phyloP scores from a whole-genome alignment of 2,797 vertebrate genomes.

The Antennarius maculatus region DNA sequence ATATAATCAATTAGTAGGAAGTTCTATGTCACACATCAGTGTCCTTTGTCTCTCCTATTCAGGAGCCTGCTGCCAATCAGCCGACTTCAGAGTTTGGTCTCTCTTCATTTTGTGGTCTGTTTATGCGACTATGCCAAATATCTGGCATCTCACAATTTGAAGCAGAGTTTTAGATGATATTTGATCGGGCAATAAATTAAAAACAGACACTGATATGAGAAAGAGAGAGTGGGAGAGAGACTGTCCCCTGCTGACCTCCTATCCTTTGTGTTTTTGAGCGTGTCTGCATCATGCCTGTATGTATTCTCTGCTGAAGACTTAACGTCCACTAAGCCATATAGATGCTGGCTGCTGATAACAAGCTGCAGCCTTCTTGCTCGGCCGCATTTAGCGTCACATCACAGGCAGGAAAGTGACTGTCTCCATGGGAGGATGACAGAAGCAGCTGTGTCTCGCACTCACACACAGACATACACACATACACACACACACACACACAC shows the following conservation, averaged over 20 bases:
- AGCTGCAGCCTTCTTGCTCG: neutral
- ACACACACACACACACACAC: slow-evolving; percentile 10
- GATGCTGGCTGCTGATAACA: slow-evolving; percentile 16
- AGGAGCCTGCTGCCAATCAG: slow-evolving; percentile 7
- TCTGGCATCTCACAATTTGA: slow-evolving; percentile 23
- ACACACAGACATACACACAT: slow-evolving; percentile 12
- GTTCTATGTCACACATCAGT: neutral
- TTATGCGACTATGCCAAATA: slow-evolving; percentile 33
- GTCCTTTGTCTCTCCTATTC: slow-evolving; percentile 4
- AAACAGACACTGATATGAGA: slow-evolving; percentile 18
- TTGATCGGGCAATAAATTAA: slow-evolving; percentile 2
- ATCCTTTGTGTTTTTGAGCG: slow-evolving; percentile 3
- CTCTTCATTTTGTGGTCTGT: slow-evolving; percentile 36
- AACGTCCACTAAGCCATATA: slow-evolving; percentile 6
- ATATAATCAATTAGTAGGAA: slow-evolving; percentile 46
- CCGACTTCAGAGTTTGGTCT: slow-evolving; percentile 43
- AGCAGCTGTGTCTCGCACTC: slow-evolving; percentile 41
- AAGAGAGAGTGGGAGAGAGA: neutral
- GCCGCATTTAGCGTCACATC: slow-evolving; percentile 39
- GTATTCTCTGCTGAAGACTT: slow-evolving; percentile 10
- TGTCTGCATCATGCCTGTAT: neutral
- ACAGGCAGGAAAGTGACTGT: slow-evolving; percentile 49
- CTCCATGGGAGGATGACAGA: slow-evolving; percentile 39
- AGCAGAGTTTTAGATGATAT: slow-evolving; percentile 4
- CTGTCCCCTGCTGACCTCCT: slow-evolving; percentile 6